Evolutionary conservation across 1,140 invertebrate species (phyloP).

Genomic region (Trichonephila clavipes): DNA sequence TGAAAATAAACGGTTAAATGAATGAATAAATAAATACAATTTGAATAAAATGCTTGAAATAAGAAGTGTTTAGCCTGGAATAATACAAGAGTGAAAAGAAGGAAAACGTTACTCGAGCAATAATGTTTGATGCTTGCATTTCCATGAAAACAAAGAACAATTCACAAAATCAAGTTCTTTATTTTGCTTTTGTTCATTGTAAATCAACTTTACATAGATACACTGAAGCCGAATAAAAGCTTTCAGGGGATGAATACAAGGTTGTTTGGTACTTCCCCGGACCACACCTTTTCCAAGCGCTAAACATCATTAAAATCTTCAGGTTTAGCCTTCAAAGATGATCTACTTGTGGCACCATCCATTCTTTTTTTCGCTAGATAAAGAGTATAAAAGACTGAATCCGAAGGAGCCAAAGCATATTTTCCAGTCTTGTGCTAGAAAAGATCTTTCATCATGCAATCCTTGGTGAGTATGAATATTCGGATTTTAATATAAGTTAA

Average conservation of each 20-base stretch:
- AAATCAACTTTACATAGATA: too few species aligned
- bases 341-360: neutral
- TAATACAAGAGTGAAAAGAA: too few species aligned
- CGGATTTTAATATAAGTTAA: neutral
- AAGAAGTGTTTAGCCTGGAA: too few species aligned
- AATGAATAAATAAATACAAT: too few species aligned
- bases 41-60: too few species aligned
- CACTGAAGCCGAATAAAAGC: too few species aligned
- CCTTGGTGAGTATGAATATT: neutral
- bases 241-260: neutral
- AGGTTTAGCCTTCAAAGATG: neutral
- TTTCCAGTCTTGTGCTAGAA: neutral
- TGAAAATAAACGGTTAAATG: too few species aligned
- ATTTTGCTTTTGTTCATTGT: too few species aligned
- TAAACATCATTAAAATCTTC: neutral
- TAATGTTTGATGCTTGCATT: too few species aligned
- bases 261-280: neutral
- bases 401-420: neutral
- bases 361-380: neutral
- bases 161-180: too few species aligned
- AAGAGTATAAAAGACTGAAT: neutral
- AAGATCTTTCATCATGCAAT: constrained; percentile 1
- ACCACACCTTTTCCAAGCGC: neutral
- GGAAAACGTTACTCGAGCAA: too few species aligned
- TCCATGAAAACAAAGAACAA: too few species aligned